Conservation (phyloP, 2,113 vertebrate genomes). For the Chamaetylas fuelleborni region DNA sequence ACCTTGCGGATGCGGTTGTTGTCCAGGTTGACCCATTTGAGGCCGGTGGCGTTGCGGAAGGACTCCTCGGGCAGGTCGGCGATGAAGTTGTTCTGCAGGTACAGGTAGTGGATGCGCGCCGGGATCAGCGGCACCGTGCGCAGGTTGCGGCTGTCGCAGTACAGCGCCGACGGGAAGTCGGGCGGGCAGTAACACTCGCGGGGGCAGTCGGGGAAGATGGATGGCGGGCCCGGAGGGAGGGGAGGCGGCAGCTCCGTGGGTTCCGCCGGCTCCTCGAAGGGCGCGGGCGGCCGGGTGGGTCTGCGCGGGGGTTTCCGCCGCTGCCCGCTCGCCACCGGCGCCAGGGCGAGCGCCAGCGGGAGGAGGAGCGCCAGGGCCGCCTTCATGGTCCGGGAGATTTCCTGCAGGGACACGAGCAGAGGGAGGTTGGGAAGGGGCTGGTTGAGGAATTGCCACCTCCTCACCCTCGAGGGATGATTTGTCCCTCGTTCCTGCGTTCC, state of each 20-base stretch:
- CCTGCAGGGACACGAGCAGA: constrained; percentile 15
- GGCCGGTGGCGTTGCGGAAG: constrained; percentile 85
- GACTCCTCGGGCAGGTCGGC: constrained; percentile 85
- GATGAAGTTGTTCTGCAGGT: constrained; percentile 98
- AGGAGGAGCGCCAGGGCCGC: constrained; percentile 75
- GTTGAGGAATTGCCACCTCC: not conserved
- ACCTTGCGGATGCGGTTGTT: constrained; percentile 91
- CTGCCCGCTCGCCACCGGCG: constrained; percentile 73
- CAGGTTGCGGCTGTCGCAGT: constrained; percentile 96
- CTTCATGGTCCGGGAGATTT: constrained; percentile 83
- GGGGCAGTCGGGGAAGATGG: constrained; percentile 86
- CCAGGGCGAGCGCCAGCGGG: constrained; percentile 79
- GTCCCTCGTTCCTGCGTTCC: not conserved
- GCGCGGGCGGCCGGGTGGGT: constrained; percentile 50
- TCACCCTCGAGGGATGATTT: not conserved
- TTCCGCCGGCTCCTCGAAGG: constrained; percentile 80
- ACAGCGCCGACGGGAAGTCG: constrained; percentile 87
- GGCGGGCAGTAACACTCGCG: constrained; percentile 88
- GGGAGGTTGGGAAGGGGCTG: not conserved
- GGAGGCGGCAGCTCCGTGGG: constrained; percentile 92
- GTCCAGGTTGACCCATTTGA: constrained; percentile 93
- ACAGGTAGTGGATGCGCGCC: constrained; percentile 87
- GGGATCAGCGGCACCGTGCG: constrained; percentile 88
- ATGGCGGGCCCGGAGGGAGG: constrained; percentile 83
- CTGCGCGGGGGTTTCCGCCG: constrained; percentile 65